phyloP scores from a whole-genome alignment of 2,113 vertebrate genomes.

The Halichoerus grypus region DNA sequence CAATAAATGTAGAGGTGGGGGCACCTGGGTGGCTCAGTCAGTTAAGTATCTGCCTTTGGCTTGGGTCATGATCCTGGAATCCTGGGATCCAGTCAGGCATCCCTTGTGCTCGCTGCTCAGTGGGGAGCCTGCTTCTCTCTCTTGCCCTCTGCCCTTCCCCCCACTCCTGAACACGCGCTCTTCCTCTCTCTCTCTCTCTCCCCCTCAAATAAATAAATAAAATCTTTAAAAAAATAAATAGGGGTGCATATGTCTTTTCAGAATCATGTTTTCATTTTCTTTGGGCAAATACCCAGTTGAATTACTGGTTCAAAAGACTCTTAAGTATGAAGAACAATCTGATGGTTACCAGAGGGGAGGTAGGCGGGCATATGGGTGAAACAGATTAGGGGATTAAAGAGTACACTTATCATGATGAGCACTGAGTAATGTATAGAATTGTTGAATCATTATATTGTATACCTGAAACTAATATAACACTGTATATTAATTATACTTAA shows the following conservation, averaged over 20 bases:
- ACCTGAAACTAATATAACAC: not conserved
- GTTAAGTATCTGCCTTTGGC: no score
- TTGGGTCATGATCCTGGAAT: no score
- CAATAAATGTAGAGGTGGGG: not conserved
- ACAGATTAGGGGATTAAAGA: not conserved
- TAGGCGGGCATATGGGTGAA: not conserved
- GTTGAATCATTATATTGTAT: not conserved
- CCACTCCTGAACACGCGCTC: no score
- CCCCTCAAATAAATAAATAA: no score
- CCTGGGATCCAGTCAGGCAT: no score
- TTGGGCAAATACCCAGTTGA: not conserved
- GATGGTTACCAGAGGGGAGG: not conserved
- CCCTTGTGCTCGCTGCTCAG: no score
- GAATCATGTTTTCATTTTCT: not conserved
- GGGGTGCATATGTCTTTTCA: not conserved
- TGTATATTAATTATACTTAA: not conserved
- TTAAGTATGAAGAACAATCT: not conserved
- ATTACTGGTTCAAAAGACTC: not conserved
- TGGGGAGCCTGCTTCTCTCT: no score
- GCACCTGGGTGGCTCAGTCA: no score
- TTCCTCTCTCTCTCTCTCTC: no score
- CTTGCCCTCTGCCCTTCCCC: no score
- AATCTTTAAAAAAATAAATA: no score
- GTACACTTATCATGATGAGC: not conserved
- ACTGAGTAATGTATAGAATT: not conserved